Base-by-base conservation (phyloP, 2,797 vertebrate species). In the Strix occidentalis region DNA sequence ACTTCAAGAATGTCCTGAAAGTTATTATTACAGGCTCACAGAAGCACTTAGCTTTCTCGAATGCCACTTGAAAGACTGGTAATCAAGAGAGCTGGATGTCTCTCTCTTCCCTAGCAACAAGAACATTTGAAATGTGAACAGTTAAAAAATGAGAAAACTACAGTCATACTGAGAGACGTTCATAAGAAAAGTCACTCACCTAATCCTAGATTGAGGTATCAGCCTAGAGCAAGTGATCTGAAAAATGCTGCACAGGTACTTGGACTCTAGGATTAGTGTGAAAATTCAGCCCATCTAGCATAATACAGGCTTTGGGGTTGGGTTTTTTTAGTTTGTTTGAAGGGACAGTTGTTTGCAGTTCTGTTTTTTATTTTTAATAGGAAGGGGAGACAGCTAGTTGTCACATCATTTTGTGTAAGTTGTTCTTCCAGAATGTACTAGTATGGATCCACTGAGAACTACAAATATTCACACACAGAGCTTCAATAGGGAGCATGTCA, bases 121-220 rank as follows among this genome's bases (percentile, higher is more conserved):
- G 64, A 86, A 85, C 23, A 84, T 43, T 29, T 89, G 70, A 97
- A 94, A 89, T 45, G 50, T 33, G 90, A 39, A 63, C 37, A 95
- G 81, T 70, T 86, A 87, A 63, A 77, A 84, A 66, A 74, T 70
- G 56, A 82, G 25, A 89, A 92, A 95, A 75, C 50, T 65, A 77
- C 82, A 89, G 61, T 82, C 48, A 79, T 72, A 91, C 54, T 82
- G 79, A 90, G 53, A 77, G 60, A 84, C 46, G 45, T 80, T 93
- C 88, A 92, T 50, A 89, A 78, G 70, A 81, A 57, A 78, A 89
- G 28, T 94, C 83, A 78, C 11, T 10, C 51, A n/a, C 83, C 78
- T 87, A 89, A 46, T 83, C 81, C 84, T 90, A 94, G 84, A 89
- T 5, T 90, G 80, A 94, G 58, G 74, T 84, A 72, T 76, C 74